Evolutionary conservation across 2,113 vertebrate genomes (phyloP), one percentile per base, ranked within the genome.

Genomic region (Lasiurus borealis): DNA sequence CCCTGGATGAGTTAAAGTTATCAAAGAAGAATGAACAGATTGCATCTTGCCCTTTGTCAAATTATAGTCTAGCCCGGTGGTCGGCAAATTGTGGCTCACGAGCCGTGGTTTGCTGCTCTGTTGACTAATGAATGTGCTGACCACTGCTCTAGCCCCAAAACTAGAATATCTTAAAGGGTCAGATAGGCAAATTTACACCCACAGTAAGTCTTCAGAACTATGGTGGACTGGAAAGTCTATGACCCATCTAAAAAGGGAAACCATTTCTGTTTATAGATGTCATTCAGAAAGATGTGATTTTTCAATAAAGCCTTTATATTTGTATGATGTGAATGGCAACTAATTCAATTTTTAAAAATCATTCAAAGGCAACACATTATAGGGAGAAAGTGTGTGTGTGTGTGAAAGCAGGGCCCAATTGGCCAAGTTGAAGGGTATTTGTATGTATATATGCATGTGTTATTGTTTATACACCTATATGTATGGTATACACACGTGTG

Each of bases 401-500:
- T 16, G 8, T 64, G 34, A 86, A 91, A 77, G 18, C 5, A 85
- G 50, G 34, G 34, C 23, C 73, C 34, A 25, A 14, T 4, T 80
- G 54, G 34, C 57, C 48, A 54, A 87, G 46, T 25, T 87, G 82
- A 21, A 72, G 27, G 44, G 48, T 75, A 75, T 66, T 5, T 31
- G 44, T 34, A 25, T 11, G n/a, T 71, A 46, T 54, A 6, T 54
- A 54, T 54, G 5, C 18, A 54, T 52, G 50, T 15, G 31, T 3
- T 40, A 40, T 19, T 82, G 15, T 82, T 82, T 21, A 82, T 64
- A 3, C 7, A 31, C 25, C 29, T 31, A 11, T 44, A 46, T 64
- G 57, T 29, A 6, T 29, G 54, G 8, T 19, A 6, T 3, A 29
- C 1, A 59, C 31, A 46, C 0, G 2, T n/a, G 21, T 68, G 19